Percentiles rank a stretch among this genome's conserved stretches.
Evolutionary conservation across 2,113 vertebrate species (phyloP).

Genomic region (Macrotis lagotis): DNA sequence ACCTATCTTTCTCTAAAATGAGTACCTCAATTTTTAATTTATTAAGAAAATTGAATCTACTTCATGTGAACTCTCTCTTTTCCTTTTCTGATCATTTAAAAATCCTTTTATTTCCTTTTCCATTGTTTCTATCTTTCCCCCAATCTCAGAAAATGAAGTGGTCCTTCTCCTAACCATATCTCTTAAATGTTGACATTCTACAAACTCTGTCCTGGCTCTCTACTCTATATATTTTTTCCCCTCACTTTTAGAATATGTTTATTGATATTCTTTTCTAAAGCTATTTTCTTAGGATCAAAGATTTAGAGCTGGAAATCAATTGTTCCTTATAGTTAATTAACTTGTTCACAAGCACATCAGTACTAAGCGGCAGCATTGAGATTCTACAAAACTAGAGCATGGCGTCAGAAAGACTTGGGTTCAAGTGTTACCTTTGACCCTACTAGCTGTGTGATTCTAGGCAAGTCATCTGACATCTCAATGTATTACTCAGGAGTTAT

Average conservation of each 20-base stretch:
- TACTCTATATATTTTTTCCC: not conserved
- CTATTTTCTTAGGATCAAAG: not conserved
- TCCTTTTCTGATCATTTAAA: not conserved
- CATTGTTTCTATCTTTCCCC: not conserved
- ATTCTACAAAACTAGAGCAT: not conserved
- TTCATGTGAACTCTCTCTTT: not conserved
- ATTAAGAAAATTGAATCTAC: not conserved
- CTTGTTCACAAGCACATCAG: not conserved
- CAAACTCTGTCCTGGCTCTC: not conserved
- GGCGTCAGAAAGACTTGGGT: not conserved
- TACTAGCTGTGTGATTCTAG: not conserved
- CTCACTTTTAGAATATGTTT: not conserved
- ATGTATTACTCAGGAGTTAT: not conserved
- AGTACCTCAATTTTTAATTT: not conserved
- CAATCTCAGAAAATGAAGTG: not conserved
- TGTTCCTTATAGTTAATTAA: not conserved
- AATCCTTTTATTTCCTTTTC: not conserved
- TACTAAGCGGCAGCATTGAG: not conserved
- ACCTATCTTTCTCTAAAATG: not conserved
- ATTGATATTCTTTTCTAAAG: not conserved
- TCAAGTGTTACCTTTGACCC: not conserved
- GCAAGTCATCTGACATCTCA: not conserved
- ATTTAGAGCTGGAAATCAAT: not conserved
- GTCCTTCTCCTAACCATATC: not conserved
- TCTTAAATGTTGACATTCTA: not conserved